Base-by-base conservation (phyloP, 2,888 invertebrate species). In the Camptogramma bilineatum region DNA sequence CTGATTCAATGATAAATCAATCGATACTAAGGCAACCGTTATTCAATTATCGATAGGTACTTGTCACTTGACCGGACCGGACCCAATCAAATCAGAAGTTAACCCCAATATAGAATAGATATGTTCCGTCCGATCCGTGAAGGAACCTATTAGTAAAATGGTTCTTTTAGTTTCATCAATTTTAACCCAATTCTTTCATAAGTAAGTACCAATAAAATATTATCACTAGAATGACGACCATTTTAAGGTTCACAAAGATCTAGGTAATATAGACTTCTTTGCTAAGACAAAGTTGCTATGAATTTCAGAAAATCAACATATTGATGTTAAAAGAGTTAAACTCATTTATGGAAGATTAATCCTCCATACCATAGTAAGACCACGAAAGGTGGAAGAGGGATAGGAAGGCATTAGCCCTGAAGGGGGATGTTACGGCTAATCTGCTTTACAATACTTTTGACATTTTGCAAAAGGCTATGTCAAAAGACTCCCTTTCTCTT, bases 11-110 rank as follows among this genome's bases (percentile, higher is more conserved):
- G 82, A 82, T 84, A 78, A 78, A 80, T 76, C 71, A 67, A 83
- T 85, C 80, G 79, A 77, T 76, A 65, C 79, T 77, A 84, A 84
- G 85, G 75, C 77, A 76, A 75, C 78, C 73, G 84, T 90, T 81
- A 89, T 86, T 89, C 85, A 90, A 90, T 90, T 90, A 89, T 69
- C 76, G 69, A 62, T 58, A 64, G 76, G 79, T 81, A 73, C 80
- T 84, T 87, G 89, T 87, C 87, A 85, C 83, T 90, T 88, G 91
- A 90, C 88, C 87, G 84, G 76, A 70, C 72, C 73, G 73, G 75
- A 79, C 73, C 80, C 79, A 80, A 86, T 85, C 83, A 80, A 83
- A 84, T 82, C 81, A 81, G 79, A 82, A 75, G 78, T 83, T 85
- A 79, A 87, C 86, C 85, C 81, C 82, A 83, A 85, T 85, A 81